These are phyloP conservation scores for Mustelus asterias DNA, from an alignment of 2,113 vertebrate genomes.

Conservation along the genomic window DNA sequence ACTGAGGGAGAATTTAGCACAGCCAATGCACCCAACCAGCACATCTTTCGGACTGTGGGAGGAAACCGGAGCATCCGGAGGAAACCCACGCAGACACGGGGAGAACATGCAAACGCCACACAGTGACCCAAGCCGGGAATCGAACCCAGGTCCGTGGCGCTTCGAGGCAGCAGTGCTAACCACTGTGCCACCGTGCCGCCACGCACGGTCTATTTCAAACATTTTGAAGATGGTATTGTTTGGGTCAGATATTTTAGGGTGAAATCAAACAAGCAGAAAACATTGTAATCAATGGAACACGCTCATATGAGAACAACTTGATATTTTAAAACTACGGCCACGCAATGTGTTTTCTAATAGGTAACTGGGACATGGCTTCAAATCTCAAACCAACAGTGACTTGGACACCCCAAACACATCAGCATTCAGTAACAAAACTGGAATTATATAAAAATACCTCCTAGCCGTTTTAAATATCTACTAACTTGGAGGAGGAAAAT, in stretches of 20 bases:
- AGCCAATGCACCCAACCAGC: no score
- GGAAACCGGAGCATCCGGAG: no score
- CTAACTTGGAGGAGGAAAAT: neutral
- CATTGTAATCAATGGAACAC: neutral
- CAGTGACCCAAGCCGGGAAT: no score
- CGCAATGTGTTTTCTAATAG: neutral
- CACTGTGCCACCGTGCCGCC: no score
- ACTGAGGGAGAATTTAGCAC: no score
- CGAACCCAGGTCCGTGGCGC: no score
- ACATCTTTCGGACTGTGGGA: no score
- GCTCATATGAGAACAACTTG: neutral
- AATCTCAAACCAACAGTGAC: neutral
- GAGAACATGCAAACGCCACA: no score
- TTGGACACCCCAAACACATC: neutral
- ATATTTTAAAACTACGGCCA: neutral
- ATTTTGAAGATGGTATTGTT: neutral
- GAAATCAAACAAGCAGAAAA: neutral
- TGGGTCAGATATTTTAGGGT: neutral
- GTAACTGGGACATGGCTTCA: neutral
- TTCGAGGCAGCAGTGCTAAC: no score
- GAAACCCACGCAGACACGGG: no score
- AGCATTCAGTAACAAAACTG: neutral
- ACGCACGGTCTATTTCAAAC: neutral
- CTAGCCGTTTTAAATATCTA: neutral
- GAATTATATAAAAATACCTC: neutral